A percentile compares a stretch with the other conserved stretches of the same genome.
phyloP scores from a whole-genome alignment of 37 sponge, comb jelly and placozoan species.

The Tethya wilhelma region DNA sequence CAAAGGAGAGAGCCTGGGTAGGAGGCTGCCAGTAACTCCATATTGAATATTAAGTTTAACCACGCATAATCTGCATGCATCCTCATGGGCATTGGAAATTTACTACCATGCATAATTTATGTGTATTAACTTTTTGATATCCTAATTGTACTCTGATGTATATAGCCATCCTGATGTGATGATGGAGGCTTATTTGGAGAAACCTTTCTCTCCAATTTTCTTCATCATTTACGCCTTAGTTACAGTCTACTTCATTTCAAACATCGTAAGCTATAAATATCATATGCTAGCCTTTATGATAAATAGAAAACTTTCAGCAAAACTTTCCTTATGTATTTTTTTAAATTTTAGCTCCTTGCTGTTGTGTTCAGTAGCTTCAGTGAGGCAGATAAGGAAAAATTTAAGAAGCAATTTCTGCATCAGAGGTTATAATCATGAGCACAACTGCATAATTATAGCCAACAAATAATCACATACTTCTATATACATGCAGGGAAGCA shows the following conservation, averaged over 20 bases:
- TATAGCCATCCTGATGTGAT: conserved; percentile 83
- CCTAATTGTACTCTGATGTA: neutral
- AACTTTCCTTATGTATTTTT: neutral
- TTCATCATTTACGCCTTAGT: conserved; percentile 77
- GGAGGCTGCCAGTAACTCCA: too few species aligned
- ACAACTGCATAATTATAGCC: too few species aligned
- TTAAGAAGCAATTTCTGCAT: conserved; percentile 63
- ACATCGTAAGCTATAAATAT: conserved; percentile 55
- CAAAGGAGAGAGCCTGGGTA: too few species aligned
- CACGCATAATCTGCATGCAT: too few species aligned
- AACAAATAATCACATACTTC: too few species aligned
- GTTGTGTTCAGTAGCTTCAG: conserved; percentile 80
- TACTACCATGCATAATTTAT: too few species aligned
- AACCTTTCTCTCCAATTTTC: conserved; percentile 57
- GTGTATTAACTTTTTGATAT: neutral
- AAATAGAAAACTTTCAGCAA: too few species aligned
- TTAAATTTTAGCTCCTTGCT: conserved; percentile 53
- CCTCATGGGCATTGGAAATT: too few species aligned
- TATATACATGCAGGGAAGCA: conserved; percentile 50
- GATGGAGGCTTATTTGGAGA: conserved; percentile 73
- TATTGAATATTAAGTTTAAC: too few species aligned
- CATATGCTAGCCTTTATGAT: neutral
- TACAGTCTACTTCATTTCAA: conserved; percentile 67
- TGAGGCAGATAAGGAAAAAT: conserved; percentile 64
- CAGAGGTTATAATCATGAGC: conserved; percentile 45